Evolutionary conservation across 2,797 vertebrate genomes (phyloP), one percentile per base, ranked within the genome.

Genomic region (Thaleichthys pacificus): DNA sequence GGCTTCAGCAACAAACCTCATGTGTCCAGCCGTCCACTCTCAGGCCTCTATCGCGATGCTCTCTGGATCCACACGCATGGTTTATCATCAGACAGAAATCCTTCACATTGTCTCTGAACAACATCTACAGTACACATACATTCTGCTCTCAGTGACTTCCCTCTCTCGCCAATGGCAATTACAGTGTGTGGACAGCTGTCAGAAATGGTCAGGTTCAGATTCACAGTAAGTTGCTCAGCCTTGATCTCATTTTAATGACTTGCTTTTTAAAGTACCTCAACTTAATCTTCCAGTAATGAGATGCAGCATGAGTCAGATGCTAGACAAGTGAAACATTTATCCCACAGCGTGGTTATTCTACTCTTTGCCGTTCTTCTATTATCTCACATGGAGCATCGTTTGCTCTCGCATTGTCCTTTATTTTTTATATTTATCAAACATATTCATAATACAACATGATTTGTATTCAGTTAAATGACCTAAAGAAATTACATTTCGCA

Each of bases 171-270:
- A 68, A 71, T 30, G 66, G 62, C 83, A 83, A 85, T 81, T 76
- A 77, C 49, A 80, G 72, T 65, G 51, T 42, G 21, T 28, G 32
- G 75, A 81, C 74, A 64, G 66, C 62, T 64, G 72, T 85, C 71
- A 51, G 11, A 47, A 70, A 73, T 77, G 62, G 84, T 86, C 77
- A 86, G 75, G 79, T 85, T 88, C 81, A 85, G 63, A 57, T 75
- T 69, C 77, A 66, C 35, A 64, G 69, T 56, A 6, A 56, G 4
- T 70, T 69, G 38, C 68, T 82, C 65, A n/a, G 79, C 80, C 75
- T 78, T 83, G 80, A 80, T 87, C 80, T 86, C 26, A 73, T 78
- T 89, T 83, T 84, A 89, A 89, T 89, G 78, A 83, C 78, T 75
- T 58, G 17, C 47, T 72, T 81, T 85, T 82, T 71, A 70, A 80